phyloP scores from a whole-genome alignment of 2,888 invertebrate genomes.

The Spatulosminthurus flaviceps region DNA sequence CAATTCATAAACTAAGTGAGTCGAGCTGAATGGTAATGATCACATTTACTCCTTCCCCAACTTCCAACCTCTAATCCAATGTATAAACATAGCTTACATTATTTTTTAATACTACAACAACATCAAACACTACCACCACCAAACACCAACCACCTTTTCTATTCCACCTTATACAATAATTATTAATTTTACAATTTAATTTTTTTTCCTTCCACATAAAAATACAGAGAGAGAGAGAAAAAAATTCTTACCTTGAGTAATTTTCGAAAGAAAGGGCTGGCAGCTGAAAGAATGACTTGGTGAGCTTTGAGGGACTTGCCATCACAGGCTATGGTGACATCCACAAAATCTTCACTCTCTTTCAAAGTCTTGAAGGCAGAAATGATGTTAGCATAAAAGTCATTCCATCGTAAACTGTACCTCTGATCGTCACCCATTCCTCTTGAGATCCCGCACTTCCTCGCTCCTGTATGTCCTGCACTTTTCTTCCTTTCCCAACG shows the following conservation, averaged over 20 bases:
- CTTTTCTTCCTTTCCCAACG: slow-evolving; percentile 25
- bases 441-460: slow-evolving; percentile 39
- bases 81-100: too few species aligned
- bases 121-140: too few species aligned
- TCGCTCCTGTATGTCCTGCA: slow-evolving; percentile 3
- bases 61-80: too few species aligned
- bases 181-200: too few species aligned
- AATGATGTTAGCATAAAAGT: slow-evolving; percentile 90
- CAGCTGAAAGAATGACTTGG: slow-evolving; percentile 83
- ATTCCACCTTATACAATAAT: too few species aligned
- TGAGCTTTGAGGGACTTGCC: slow-evolving; percentile 65
- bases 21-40: slow-evolving; percentile 42
- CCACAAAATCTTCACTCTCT: slow-evolving; percentile 92
- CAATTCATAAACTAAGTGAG: slow-evolving; percentile 39
- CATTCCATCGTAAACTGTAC: slow-evolving; percentile 93
- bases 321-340: slow-evolving; percentile 87
- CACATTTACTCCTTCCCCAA: slow-evolving; percentile 26
- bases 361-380: slow-evolving; percentile 87
- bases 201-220: too few species aligned
- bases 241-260: slow-evolving; percentile 62
- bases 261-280: slow-evolving; percentile 53
- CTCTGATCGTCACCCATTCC: slow-evolving; percentile 75
- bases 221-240: neutral
- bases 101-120: too few species aligned
- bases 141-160: too few species aligned